Evolutionary conservation across 2,888 invertebrate species (phyloP), one percentile per base, ranked within the genome.

Genomic region (Uloborus plumipes): DNA sequence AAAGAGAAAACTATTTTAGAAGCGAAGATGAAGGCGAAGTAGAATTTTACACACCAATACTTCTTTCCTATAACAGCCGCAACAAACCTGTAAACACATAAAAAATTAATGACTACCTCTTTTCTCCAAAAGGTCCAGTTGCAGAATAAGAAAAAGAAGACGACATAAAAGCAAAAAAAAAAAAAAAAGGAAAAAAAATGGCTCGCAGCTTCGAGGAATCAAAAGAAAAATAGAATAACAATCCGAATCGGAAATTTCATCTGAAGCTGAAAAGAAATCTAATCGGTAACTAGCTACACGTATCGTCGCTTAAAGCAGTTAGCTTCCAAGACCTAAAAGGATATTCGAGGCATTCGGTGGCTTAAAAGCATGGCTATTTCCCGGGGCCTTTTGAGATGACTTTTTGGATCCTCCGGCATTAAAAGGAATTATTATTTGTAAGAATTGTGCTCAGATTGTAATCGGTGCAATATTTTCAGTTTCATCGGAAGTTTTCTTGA

Each of bases 261-360:
- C 69, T 69, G 69, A 31, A 16, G 39, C 69, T 26, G n/a, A 20
- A 13, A 69, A 55, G 69, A 69, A 69, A 69, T 69, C 69, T 55
- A 69, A 69, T 69, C 69, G 69, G 31, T 58, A n/a, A 20, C 55
- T 55, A n/a, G 14, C 50, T 58, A 71, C 59, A 47, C n/a, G 13
- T 31, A n/a, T 16, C 55, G 55, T n/a, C n/a, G 51, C 67, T 67
- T 53, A 53, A 67, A 67, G 22, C 31, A 53, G 50, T 67, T 26
- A 20, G 49, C 61, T 49, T 49, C 31, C n/a, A n/a, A 26, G 20
- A 39, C 14, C 16, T 26, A 51, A 26, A 67, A 53, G 26, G 51
- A n/a, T 53, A 16, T 53, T 53, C 39, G 39, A 11, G 39, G 39
- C 39, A 39, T 39, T 39, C 39, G 39, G 39, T 39, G 39, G 39